Evolutionary conservation across 2,888 invertebrate genomes (phyloP).

Genomic region (Axea sp.): DNA sequence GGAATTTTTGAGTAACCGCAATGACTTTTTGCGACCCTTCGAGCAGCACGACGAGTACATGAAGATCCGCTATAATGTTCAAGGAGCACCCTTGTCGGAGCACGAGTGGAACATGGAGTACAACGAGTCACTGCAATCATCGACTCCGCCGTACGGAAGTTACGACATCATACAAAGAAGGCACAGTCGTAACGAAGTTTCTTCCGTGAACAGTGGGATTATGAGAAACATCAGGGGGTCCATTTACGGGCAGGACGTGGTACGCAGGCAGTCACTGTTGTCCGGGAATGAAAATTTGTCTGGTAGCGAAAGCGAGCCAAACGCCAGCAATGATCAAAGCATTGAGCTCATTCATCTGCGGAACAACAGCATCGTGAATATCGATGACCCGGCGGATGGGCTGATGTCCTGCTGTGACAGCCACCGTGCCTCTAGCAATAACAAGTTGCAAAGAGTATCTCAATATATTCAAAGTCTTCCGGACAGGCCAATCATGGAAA

Average conservation of each 20-base stretch:
- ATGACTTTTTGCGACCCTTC: slow-evolving; percentile 39
- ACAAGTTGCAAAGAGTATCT: slow-evolving; percentile 70
- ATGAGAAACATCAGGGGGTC: slow-evolving; percentile 71
- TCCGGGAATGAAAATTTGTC: slow-evolving; percentile 65
- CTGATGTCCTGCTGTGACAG: background rate
- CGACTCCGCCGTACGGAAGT: slow-evolving; percentile 65
- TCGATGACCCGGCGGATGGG: slow-evolving; percentile 12
- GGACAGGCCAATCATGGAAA: slow-evolving; percentile 68
- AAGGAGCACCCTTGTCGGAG: slow-evolving; percentile 64
- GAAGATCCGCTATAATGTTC: slow-evolving; percentile 67
- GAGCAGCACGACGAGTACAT: slow-evolving; percentile 58
- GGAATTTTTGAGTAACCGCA: slow-evolving; percentile 16
- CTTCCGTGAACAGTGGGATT: slow-evolving; percentile 61
- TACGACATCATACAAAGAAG: slow-evolving; percentile 69
- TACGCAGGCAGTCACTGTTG: slow-evolving; percentile 64
- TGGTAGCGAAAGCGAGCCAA: slow-evolving; percentile 60
- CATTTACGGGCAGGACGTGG: slow-evolving; percentile 69
- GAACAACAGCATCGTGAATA: slow-evolving; percentile 45
- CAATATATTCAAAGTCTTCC: slow-evolving; percentile 77
- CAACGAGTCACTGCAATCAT: slow-evolving; percentile 48
- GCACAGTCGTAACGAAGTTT: slow-evolving; percentile 67
- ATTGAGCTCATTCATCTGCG: slow-evolving; percentile 72
- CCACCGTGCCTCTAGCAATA: slow-evolving; percentile 37
- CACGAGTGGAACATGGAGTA: slow-evolving; percentile 62
- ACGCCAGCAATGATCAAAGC: slow-evolving; percentile 64